A percentile compares a stretch with the other conserved stretches of the same genome.
These are phyloP conservation scores for Sphyrna mokarran DNA, from an alignment of 2,113 vertebrate genomes.

Conservation along the genomic window DNA sequence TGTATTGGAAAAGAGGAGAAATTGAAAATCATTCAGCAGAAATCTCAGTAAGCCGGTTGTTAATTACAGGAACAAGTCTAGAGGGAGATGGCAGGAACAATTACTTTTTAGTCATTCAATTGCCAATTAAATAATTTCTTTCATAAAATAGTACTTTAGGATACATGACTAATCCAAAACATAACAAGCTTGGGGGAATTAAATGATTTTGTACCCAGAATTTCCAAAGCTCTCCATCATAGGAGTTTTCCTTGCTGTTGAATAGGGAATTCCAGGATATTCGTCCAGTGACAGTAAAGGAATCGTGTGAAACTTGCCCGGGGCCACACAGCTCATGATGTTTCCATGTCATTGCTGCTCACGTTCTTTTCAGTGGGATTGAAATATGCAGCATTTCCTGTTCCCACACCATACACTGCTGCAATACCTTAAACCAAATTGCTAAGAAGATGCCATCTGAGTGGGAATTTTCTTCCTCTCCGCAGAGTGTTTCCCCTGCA, in stretches of 20 bases:
- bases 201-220: too few species aligned
- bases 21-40: background rate
- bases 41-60: background rate
- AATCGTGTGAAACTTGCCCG: background rate
- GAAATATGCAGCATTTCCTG: background rate
- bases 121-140: background rate
- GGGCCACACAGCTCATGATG: background rate
- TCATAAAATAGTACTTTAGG: background rate
- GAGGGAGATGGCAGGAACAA: background rate
- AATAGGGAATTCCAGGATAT: background rate
- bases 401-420: background rate
- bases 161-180: background rate
- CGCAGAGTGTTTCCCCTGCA: too few species aligned
- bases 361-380: background rate
- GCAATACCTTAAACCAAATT: background rate
- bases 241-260: background rate
- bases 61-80: background rate
- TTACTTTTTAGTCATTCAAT: background rate
- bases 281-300: background rate
- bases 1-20: background rate
- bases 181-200: too few species aligned
- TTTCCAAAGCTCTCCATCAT: background rate
- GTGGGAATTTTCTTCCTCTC: too few species aligned
- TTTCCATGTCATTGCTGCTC: background rate
- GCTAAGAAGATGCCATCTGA: background rate